Evolutionary conservation across 2,888 invertebrate species (phyloP).

Genomic region (Philaethria dido): DNA sequence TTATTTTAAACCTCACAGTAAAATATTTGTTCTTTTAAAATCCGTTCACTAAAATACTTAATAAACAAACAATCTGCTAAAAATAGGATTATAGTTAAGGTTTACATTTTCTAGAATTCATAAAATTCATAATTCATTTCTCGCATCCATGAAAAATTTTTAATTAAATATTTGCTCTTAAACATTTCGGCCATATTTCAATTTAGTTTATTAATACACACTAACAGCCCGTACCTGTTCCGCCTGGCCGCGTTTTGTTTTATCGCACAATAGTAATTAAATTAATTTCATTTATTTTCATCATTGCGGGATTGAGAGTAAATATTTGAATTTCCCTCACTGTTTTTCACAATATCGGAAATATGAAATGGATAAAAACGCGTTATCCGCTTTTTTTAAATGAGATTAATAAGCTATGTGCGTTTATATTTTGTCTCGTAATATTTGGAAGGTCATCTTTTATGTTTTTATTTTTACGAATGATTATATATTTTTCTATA

Average conservation of each 20-base stretch:
- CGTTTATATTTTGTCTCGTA: background rate
- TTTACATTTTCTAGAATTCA: background rate
- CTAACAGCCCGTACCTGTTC: slow-evolving; percentile 4
- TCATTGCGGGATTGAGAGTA: background rate
- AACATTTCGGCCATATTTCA: slow-evolving; percentile 8
- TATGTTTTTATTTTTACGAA: background rate
- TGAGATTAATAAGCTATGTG: background rate
- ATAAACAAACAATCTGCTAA: background rate
- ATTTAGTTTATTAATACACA: slow-evolving; percentile 7
- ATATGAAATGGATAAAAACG: background rate
- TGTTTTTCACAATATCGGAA: slow-evolving; percentile 1
- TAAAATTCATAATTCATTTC: background rate
- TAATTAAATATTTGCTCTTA: slow-evolving; percentile 13
- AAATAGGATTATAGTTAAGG: background rate
- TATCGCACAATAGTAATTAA: slow-evolving; percentile 12
- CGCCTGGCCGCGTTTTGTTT: background rate
- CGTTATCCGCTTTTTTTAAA: background rate
- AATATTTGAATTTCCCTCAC: background rate
- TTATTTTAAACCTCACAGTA: background rate
- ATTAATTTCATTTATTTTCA: slow-evolving; percentile 8
- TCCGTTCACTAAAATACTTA: background rate
- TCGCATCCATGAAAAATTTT: slow-evolving; percentile 2
- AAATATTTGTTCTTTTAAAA: background rate
- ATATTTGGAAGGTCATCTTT: background rate
- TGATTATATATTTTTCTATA: no score